phyloP scores from a whole-genome alignment of 2,113 vertebrate genomes.

The Axis porcinus region DNA sequence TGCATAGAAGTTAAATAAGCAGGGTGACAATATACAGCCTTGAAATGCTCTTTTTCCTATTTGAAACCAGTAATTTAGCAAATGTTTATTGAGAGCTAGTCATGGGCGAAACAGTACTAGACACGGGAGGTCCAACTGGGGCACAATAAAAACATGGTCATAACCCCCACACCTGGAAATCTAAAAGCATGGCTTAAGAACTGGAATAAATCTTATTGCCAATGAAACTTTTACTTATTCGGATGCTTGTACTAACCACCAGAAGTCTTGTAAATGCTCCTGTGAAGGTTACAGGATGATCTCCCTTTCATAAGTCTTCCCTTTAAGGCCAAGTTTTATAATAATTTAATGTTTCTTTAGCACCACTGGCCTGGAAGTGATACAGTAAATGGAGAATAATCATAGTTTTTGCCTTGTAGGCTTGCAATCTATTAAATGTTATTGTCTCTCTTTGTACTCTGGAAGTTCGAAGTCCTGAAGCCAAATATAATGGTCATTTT shows the following conservation, averaged over 20 bases:
- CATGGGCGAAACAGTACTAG: neutral
- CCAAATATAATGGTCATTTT: constrained; percentile 29
- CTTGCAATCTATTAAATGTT: constrained; percentile 36
- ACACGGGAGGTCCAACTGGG: neutral
- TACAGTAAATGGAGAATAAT: constrained; percentile 36
- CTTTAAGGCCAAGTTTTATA: constrained; percentile 38
- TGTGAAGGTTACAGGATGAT: neutral
- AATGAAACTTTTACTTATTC: neutral
- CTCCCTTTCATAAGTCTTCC: neutral
- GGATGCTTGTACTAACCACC: neutral
- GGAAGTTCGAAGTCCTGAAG: constrained; percentile 9
- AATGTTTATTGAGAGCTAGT: neutral
- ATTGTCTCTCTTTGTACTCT: neutral
- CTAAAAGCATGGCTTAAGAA: neutral
- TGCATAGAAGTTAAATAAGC: too few relatives aligned
- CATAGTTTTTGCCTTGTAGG: neutral
- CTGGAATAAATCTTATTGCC: neutral
- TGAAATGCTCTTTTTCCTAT: too few relatives aligned
- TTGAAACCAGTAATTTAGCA: neutral
- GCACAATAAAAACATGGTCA: neutral
- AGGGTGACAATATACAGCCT: too few relatives aligned
- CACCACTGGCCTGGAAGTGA: neutral
- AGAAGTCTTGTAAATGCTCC: neutral
- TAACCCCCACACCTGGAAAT: neutral
- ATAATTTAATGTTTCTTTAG: constrained; percentile 59